Base-by-base conservation (phyloP, 2,888 invertebrate species). In the Phasia obesa region DNA sequence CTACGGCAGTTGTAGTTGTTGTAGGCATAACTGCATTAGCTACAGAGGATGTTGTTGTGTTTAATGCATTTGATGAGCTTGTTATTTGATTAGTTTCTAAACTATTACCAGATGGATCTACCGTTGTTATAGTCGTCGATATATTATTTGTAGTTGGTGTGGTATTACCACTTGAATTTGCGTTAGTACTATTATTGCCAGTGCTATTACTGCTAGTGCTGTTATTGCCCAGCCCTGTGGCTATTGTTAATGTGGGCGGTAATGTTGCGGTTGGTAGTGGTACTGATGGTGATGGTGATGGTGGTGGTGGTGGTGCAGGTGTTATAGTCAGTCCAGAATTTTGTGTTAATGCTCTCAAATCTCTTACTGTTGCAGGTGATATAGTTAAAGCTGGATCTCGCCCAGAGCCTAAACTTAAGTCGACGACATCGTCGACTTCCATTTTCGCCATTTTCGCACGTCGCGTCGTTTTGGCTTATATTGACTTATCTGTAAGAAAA, bases 361-460 rank as follows among this genome's bases (percentile, higher is more conserved):
- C 94, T 87, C 94, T 89, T 62, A 87, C 88, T 35, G 88, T 89
- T 70, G 90, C 87, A 76, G 89, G 89, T 82, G 91, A 90, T 87
- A 91, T 91, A 62, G 90, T 91, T 38, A 91, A 85, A 73, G 91
- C 90, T 79, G 89, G 89, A 87, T 92, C 92, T 83, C 91, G 87
- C n/a, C 90, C 91, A 69, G 91, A 89, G 67, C 90, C 90, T 57
- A 97, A 94, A 92, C 97, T 97, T 88, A 97, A 93, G 93, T 97
- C 97, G 88, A 97, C 97, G 86, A 97, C 97, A 89, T 97, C 96
- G 92, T 97, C 96, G 90, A 96, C 94, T 92, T 97, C 97, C 97
- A 97, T 97, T 93, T 94, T 94, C 90, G 93, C 93, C 93, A 92
- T 91, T 87, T 89, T 89, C 85, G 88, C 88, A 84, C 87, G 87